Conservation (phyloP, 2,113 vertebrate genomes). For the Psettodes erumei region DNA sequence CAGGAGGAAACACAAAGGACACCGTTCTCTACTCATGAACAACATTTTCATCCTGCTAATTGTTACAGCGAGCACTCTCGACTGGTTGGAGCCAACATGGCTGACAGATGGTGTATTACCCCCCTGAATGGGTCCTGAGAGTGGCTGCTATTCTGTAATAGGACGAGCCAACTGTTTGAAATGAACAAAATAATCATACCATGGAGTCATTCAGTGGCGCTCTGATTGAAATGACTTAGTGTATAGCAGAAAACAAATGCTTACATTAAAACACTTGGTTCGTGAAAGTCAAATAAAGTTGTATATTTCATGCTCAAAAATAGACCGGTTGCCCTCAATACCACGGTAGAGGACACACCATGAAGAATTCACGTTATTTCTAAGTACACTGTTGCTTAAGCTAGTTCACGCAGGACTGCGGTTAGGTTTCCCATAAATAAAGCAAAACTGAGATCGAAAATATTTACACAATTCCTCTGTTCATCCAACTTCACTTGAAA, state of each 20-base stretch:
- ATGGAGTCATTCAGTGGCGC: slow-evolving; percentile 28
- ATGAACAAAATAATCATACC: slow-evolving; percentile 58
- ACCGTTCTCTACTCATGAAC: slow-evolving; percentile 32
- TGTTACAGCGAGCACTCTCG: slow-evolving; percentile 58
- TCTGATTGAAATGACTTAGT: slow-evolving; percentile 55
- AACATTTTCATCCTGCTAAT: slow-evolving; percentile 46
- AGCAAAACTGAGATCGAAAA: slow-evolving; percentile 1
- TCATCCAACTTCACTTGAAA: not conserved
- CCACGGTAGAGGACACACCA: slow-evolving; percentile 38
- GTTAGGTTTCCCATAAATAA: not conserved
- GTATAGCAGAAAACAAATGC: slow-evolving; percentile 10
- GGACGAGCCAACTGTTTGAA: slow-evolving; percentile 64
- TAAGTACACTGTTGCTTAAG: slow-evolving; percentile 18
- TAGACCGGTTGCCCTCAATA: slow-evolving; percentile 65
- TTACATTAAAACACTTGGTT: slow-evolving; percentile 44
- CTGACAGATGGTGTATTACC: slow-evolving; percentile 70
- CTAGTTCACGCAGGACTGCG: slow-evolving; percentile 16
- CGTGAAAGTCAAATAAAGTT: slow-evolving; percentile 65
- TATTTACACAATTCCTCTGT: not conserved
- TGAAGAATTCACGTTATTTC: slow-evolving; percentile 48
- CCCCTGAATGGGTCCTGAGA: slow-evolving; percentile 55
- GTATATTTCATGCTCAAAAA: slow-evolving; percentile 67
- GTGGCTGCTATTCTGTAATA: slow-evolving; percentile 58
- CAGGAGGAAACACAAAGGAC: slow-evolving; percentile 23
- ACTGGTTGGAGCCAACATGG: slow-evolving; percentile 60